Percentiles rank a stretch among this genome's conserved stretches.
These are phyloP conservation scores for Nothura maculosa DNA, from an alignment of 2,797 vertebrate species.

Conservation along the genomic window DNA sequence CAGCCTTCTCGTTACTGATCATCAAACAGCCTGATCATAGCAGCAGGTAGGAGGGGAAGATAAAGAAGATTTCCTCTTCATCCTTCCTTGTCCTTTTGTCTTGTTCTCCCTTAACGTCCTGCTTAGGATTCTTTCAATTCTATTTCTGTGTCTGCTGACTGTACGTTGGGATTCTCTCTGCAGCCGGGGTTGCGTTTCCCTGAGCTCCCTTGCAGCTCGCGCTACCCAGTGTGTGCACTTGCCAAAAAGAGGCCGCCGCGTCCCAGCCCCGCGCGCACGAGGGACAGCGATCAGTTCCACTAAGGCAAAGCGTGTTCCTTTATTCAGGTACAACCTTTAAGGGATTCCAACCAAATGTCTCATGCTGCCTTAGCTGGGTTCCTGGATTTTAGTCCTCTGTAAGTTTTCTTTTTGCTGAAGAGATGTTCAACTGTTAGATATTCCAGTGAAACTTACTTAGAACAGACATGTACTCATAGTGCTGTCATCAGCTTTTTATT, in stretches of 20 bases:
- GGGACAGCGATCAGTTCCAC: background rate
- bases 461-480: background rate
- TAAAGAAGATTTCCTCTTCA: constrained; percentile 29
- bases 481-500: background rate
- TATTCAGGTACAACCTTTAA: background rate
- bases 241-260: background rate
- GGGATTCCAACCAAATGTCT: background rate
- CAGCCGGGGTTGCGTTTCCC: background rate
- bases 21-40: background rate
- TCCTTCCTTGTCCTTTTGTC: background rate
- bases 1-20: background rate
- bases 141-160: background rate
- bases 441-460: background rate
- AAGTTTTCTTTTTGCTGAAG: background rate
- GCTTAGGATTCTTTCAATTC: background rate
- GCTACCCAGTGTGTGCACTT: fast-evolving
- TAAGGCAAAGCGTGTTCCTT: background rate
- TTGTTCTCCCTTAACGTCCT: constrained; percentile 7
- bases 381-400: background rate
- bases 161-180: background rate
- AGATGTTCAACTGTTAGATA: background rate
- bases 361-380: background rate
- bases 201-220: background rate
- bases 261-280: background rate
- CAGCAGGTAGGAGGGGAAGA: background rate